Evolutionary conservation across 2,888 invertebrate species (phyloP), one percentile per base, ranked within the genome.

Genomic region (Aquatica leii): DNA sequence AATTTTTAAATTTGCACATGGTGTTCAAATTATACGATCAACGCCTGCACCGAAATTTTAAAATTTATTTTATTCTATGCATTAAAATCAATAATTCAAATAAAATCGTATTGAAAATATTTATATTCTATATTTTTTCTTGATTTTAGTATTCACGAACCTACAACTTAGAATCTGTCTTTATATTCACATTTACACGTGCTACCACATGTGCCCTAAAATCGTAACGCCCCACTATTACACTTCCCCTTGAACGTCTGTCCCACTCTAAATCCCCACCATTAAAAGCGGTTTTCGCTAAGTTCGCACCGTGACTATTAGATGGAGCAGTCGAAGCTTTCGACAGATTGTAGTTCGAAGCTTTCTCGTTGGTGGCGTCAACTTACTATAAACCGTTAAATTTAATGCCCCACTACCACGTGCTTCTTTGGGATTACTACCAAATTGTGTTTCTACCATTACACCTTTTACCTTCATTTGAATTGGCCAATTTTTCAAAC

Each of bases 341-440:
- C 56, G n/a, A 17, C 53, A 59, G 2, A 34, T 41, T 11, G 17
- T 61, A 66, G 56, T 74, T 71, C 43, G 24, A 24, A 24, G 6
- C 48, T 40, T 20, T 37, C 37, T 41, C 72, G 70, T 50, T 60
- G 68, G 68, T 62, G 73, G 71, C 74, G 72, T 72, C 65, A 61
- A 43, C 15, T 48, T 41, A 24, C 11, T 9, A 54, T 14, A 9
- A 18, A 52, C 24, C 17, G 37, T 35, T 37, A 15, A 37, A 34
- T 11, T 18, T 18, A 17, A 34, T 34, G 17, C 3, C 17, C 12
- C n/a, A 17, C n/a, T 35, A 15, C 52, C 52, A 52, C 35, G 34
- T 52, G 35, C 52, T 52, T 52, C 24, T 24, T 24, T 6, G 24
- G 24, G 24, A 24, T 24, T 24, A 24, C 24, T 24, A 24, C 24